A percentile compares a stretch with the other conserved stretches of the same genome.
Conservation (phyloP, 2,888 invertebrate species). For the Microchrysa polita region DNA sequence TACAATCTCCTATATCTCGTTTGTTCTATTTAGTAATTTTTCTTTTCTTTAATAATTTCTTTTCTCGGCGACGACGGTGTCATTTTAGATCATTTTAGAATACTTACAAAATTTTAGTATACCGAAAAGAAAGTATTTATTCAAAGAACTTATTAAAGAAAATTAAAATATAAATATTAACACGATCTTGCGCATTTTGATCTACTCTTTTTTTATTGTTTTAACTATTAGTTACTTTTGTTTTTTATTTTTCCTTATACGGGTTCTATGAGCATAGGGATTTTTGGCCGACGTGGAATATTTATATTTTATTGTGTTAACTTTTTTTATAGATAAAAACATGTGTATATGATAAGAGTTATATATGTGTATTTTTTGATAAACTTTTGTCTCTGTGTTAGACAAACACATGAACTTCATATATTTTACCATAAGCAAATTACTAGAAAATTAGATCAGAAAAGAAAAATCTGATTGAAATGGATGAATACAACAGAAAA, state of each 20-base stretch:
- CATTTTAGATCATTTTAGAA: no score
- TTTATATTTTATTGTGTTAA: constrained; percentile 43
- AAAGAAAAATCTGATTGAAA: constrained; percentile 45
- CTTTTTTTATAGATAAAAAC: constrained; percentile 20
- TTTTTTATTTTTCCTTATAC: constrained; percentile 55
- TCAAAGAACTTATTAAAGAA: constrained; percentile 46
- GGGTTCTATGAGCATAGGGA: constrained; percentile 65
- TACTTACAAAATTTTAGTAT: no score
- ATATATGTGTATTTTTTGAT: constrained; percentile 4
- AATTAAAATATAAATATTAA: constrained; percentile 43
- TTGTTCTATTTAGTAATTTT: constrained; percentile 48
- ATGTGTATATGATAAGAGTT: constrained; percentile 19
- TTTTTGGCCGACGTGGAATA: constrained; percentile 65
- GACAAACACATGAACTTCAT: constrained; percentile 44
- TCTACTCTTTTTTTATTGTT: constrained; percentile 29
- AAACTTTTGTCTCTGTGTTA: constrained; percentile 27
- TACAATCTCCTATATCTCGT: constrained; percentile 56
- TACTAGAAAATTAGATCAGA: constrained; percentile 4
- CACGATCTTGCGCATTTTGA: constrained; percentile 43
- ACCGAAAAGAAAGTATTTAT: constrained; percentile 47
- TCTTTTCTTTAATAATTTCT: constrained; percentile 52
- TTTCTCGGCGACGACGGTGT: no score
- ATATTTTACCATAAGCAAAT: constrained; percentile 22
- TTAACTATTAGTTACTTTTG: constrained; percentile 27
- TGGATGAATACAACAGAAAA: constrained; percentile 46